Conservation (phyloP, 2,797 vertebrate genomes). For the Cercopithecus mitis region DNA sequence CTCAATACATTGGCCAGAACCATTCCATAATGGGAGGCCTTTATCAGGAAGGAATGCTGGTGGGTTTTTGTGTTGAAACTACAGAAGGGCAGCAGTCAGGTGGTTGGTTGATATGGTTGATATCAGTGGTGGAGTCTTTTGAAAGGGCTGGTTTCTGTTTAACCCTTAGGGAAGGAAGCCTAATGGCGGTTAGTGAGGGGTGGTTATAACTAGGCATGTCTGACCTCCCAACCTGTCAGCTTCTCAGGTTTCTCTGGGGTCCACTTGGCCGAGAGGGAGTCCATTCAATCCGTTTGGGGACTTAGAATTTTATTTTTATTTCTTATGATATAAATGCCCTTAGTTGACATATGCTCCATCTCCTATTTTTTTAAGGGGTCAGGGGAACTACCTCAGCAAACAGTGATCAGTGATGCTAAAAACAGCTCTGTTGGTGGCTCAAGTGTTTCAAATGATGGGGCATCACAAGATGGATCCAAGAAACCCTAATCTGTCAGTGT, state of each 20-base stretch:
- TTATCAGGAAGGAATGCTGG: neutral
- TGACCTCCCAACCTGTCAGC: neutral
- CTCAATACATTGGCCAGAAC: neutral
- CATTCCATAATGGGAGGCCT: neutral
- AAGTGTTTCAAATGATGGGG: slow-evolving; percentile 69
- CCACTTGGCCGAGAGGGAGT: neutral
- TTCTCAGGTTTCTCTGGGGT: neutral
- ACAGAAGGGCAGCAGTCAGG: neutral
- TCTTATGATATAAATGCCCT: slow-evolving; percentile 50
- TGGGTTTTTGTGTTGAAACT: neutral
- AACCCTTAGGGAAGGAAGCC: neutral
- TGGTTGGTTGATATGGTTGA: neutral
- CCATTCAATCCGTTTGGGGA: neutral
- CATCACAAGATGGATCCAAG: slow-evolving; percentile 62
- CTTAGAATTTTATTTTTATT: neutral
- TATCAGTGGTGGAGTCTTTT: neutral
- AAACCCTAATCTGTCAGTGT: neutral
- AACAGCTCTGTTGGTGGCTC: slow-evolving; percentile 56
- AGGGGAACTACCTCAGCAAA: slow-evolving; percentile 52
- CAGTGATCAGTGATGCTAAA: slow-evolving; percentile 63
- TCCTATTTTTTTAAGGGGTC: neutral
- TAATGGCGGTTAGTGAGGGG: neutral
- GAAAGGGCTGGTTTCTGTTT: neutral
- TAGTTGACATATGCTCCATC: slow-evolving; percentile 70
- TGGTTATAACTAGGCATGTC: neutral